Percentiles rank a stretch among this genome's conserved stretches.
Evolutionary conservation across 1,140 invertebrate species (phyloP).

Genomic region (Aleiodes sp.): DNA sequence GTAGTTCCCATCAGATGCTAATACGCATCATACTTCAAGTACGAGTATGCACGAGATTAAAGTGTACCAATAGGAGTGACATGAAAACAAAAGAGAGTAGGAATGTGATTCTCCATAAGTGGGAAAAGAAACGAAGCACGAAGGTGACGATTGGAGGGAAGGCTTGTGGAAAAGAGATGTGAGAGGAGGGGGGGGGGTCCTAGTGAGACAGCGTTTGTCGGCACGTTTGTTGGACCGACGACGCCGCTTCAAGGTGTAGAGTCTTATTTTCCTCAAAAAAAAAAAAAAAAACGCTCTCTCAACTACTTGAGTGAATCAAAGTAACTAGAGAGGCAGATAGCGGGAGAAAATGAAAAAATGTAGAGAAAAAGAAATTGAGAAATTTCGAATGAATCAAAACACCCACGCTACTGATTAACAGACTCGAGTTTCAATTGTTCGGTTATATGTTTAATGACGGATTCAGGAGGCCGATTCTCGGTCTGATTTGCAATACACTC

Average conservation of each 20-base stretch:
- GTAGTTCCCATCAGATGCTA: background rate
- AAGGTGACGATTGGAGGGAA: constrained; percentile 20
- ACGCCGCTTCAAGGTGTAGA: constrained; percentile 43
- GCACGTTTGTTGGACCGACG: constrained; percentile 61
- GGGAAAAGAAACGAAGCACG: constrained; percentile 3
- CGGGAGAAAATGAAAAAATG: background rate
- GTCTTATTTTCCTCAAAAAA: constrained; percentile 10
- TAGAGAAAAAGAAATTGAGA: background rate
- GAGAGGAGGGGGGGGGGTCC: constrained; percentile 39
- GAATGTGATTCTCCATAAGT: background rate
- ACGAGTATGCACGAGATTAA: background rate
- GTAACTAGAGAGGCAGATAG: background rate
- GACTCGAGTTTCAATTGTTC: no score
- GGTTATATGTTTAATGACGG: constrained; percentile 45
- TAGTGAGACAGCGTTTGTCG: constrained; percentile 63
- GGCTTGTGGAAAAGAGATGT: constrained; percentile 20
- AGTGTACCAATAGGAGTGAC: background rate
- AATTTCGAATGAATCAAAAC: background rate
- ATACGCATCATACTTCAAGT: background rate
- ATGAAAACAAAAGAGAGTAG: background rate
- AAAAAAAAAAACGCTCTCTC: background rate
- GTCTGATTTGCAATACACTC: constrained; percentile 64
- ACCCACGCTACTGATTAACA: background rate
- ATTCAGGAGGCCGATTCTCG: constrained; percentile 25
- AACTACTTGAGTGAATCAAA: background rate